Percentiles rank a stretch among this genome's conserved stretches.
These are phyloP conservation scores for Pandemis cinnamomeana DNA, from an alignment of 2,888 invertebrate genomes.

Conservation along the genomic window DNA sequence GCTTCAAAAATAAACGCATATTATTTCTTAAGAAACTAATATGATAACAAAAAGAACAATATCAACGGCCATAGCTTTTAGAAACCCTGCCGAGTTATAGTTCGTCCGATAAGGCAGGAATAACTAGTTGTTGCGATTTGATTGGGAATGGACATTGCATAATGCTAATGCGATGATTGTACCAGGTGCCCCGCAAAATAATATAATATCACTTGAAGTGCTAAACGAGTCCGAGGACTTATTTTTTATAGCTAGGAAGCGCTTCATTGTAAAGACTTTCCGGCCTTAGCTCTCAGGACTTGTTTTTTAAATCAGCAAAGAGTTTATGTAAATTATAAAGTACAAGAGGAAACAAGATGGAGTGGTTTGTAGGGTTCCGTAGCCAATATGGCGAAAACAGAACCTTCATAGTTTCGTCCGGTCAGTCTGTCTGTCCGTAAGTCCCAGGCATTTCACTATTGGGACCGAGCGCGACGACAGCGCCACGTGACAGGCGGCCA, in stretches of 20 bases:
- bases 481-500: too few relatives aligned
- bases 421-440: too few relatives aligned
- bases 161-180: constrained; percentile 66
- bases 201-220: constrained; percentile 31
- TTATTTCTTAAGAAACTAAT: too few relatives aligned
- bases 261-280: constrained; percentile 35
- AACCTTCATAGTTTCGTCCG: too few relatives aligned
- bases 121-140: constrained; percentile 79
- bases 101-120: constrained; percentile 46
- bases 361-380: constrained; percentile 4
- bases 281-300: constrained; percentile 15
- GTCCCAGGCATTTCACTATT: too few relatives aligned
- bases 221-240: constrained; percentile 38
- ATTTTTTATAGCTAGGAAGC: constrained; percentile 24
- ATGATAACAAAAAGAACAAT: too few relatives aligned
- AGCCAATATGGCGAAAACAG: too few relatives aligned
- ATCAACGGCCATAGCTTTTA: not conserved
- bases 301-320: constrained; percentile 14
- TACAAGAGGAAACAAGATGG: constrained; percentile 16
- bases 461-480: too few relatives aligned
- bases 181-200: constrained; percentile 33
- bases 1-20: too few relatives aligned
- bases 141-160: constrained; percentile 73
- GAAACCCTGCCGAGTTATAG: constrained; percentile 19
- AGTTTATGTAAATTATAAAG: constrained; percentile 23